A percentile compares a stretch with the other conserved stretches of the same genome.
These are phyloP conservation scores for Lasiurus borealis DNA, from an alignment of 2,113 vertebrate genomes.

Conservation along the genomic window DNA sequence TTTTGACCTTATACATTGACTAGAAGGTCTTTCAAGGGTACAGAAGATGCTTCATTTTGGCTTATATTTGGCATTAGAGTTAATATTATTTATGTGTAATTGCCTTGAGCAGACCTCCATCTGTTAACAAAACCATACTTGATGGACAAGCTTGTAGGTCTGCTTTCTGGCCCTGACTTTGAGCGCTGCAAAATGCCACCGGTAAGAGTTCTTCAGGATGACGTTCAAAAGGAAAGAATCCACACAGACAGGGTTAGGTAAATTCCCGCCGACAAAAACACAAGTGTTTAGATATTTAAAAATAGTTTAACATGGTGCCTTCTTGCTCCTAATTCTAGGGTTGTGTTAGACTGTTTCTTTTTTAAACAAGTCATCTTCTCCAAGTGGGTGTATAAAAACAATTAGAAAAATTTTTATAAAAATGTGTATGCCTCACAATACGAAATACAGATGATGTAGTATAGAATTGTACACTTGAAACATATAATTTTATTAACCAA, in stretches of 20 bases:
- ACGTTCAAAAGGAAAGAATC: slow-evolving; percentile 22
- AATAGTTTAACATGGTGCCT: slow-evolving; percentile 50
- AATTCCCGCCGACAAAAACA: slow-evolving; percentile 17
- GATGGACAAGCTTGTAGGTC: background rate
- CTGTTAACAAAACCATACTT: slow-evolving; percentile 20
- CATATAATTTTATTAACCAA: background rate
- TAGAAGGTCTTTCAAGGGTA: fast-evolving
- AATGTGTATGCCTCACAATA: background rate
- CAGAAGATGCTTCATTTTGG: background rate
- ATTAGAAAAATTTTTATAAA: background rate
- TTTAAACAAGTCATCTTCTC: slow-evolving; percentile 33
- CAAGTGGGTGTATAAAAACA: background rate
- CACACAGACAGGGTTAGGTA: background rate
- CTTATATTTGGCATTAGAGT: background rate
- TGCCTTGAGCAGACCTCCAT: background rate
- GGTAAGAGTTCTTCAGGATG: background rate
- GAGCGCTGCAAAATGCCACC: background rate
- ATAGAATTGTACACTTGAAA: background rate
- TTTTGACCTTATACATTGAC: background rate
- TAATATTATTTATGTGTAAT: slow-evolving; percentile 59
- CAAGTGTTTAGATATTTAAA: slow-evolving; percentile 39
- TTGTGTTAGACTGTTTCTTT: slow-evolving; percentile 39
- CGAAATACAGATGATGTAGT: background rate
- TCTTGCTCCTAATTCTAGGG: slow-evolving; percentile 56
- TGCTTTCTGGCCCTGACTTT: background rate